Base-by-base conservation (phyloP, 2,113 vertebrate species). In the Nothoprocta perdicaria region DNA sequence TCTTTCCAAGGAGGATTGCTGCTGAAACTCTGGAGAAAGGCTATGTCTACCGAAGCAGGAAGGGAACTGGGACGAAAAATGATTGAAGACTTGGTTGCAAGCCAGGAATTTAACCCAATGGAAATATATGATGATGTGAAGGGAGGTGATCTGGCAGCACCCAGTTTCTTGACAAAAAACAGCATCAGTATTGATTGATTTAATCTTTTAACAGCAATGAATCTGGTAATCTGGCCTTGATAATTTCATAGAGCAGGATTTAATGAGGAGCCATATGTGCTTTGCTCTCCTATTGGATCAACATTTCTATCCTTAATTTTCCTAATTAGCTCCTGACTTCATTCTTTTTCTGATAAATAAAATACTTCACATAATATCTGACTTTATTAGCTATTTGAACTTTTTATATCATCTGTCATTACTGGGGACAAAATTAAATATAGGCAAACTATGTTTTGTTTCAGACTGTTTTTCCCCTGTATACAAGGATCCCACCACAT, bases 1-100 rank as follows among this genome's bases (percentile, higher is more conserved):
- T 94, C 19, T 91, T 86, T 84, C 74, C 63, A 89, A 97, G 97
- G 94, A 82, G 95, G 95, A 43, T 13, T 68, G 71, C 23, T 96
- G 77, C 77, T 97, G 84, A 65, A 69, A 35, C 7, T 96, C 33
- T 97, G 97, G 97, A 58, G 13, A 80, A 94, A 65, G 33, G 53
- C 80, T 29, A 97, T 97, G 97, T 95, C 95, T 60, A 97, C 95
- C 3, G 93, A 97, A 91, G 48, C 23, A 73, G 95, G 90, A 83
- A 97, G 95, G 88, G 40, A 83, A 88, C 16, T 27, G 1, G 97
- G 93, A 17, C 81, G n/a, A 82, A 22, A 68, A 9, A 31, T 97
- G 35, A 55, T 98, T 53, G 89, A 93, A 95, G n/a, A 3, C 23
- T 29, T 96, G 63, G 0, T 0, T 78, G 24, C 2, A 0, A 50